Percentiles rank a stretch among this genome's conserved stretches.
These are phyloP conservation scores for Caranx ignobilis DNA, from an alignment of 2,113 vertebrate species.

Conservation along the genomic window DNA sequence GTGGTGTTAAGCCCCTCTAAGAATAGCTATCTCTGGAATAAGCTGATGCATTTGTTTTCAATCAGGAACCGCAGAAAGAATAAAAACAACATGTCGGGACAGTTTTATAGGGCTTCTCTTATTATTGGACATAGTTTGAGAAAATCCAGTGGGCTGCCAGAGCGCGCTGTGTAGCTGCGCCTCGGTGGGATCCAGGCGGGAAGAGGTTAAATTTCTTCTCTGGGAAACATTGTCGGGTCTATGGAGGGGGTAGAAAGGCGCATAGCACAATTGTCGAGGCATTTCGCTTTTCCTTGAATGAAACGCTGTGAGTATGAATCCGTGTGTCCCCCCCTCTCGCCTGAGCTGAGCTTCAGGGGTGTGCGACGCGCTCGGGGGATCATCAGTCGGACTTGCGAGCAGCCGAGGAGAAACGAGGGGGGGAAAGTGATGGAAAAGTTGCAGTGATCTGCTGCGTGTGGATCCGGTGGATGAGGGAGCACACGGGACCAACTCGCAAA, in stretches of 20 bases:
- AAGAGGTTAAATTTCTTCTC: slow-evolving; percentile 81
- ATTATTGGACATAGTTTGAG: slow-evolving; percentile 22
- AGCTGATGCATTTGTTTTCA: slow-evolving; percentile 1
- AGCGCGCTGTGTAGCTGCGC: slow-evolving; percentile 25
- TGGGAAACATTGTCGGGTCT: slow-evolving; percentile 74
- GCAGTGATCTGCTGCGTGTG: slow-evolving; percentile 61
- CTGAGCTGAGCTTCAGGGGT: slow-evolving; percentile 64
- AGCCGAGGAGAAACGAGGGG: slow-evolving; percentile 16
- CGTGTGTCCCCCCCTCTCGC: slow-evolving; percentile 65
- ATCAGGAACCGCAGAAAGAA: slow-evolving; percentile 28
- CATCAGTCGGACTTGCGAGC: slow-evolving; percentile 12
- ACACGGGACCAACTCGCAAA: slow-evolving; percentile 65
- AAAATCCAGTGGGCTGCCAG: slow-evolving; percentile 13
- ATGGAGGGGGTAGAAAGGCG: slow-evolving; percentile 66
- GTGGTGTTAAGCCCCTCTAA: slow-evolving; percentile 4
- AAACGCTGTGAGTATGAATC: slow-evolving; percentile 76
- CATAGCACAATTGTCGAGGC: slow-evolving; percentile 73
- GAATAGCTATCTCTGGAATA: background rate
- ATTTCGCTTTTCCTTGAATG: slow-evolving; percentile 81
- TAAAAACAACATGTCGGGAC: slow-evolving; percentile 13
- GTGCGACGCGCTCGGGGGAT: slow-evolving; percentile 46
- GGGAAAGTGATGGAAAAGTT: slow-evolving; percentile 79
- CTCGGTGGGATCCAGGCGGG: slow-evolving; percentile 61
- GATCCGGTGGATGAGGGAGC: slow-evolving; percentile 61
- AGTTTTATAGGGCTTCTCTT: slow-evolving; percentile 34